Percentiles rank a stretch among this genome's conserved stretches.
These are phyloP conservation scores for Engraulis encrasicolus DNA, from an alignment of 2,113 vertebrate genomes.

Conservation along the genomic window DNA sequence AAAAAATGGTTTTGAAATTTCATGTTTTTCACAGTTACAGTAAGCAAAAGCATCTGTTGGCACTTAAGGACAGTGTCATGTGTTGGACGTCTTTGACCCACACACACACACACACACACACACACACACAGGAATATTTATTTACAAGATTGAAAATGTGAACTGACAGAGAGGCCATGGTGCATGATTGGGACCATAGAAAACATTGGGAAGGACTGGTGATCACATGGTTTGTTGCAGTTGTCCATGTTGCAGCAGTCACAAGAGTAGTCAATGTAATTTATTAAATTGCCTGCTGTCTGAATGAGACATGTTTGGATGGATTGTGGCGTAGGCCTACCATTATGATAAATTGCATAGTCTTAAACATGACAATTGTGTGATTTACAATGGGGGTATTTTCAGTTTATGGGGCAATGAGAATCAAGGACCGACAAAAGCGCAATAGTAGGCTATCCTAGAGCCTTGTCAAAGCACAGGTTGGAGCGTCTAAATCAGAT, in stretches of 20 bases:
- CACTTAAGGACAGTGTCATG: too few relatives aligned
- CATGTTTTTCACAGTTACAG: too few relatives aligned
- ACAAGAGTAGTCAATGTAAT: slow-evolving; percentile 1
- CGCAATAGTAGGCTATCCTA: neutral
- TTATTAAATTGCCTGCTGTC: neutral
- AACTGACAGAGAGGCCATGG: neutral
- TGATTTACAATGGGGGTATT: neutral
- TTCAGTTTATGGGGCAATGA: neutral
- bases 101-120: too few relatives aligned
- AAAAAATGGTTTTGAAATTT: too few relatives aligned
- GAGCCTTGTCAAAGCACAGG: slow-evolving; percentile 33
- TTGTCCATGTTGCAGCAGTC: neutral
- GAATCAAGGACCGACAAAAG: neutral
- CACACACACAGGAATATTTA: neutral
- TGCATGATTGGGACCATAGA: neutral
- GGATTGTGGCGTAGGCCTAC: neutral
- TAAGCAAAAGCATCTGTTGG: too few relatives aligned
- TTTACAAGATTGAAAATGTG: neutral
- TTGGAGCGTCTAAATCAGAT: slow-evolving; percentile 67
- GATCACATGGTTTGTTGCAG: neutral
- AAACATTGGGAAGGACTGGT: neutral
- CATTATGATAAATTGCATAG: neutral
- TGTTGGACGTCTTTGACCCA: too few relatives aligned
- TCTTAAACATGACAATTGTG: neutral
- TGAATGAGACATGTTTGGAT: slow-evolving; percentile 1